These are phyloP conservation scores for Zygaena filipendulae DNA, from an alignment of 2,888 invertebrate species.

Conservation along the genomic window DNA sequence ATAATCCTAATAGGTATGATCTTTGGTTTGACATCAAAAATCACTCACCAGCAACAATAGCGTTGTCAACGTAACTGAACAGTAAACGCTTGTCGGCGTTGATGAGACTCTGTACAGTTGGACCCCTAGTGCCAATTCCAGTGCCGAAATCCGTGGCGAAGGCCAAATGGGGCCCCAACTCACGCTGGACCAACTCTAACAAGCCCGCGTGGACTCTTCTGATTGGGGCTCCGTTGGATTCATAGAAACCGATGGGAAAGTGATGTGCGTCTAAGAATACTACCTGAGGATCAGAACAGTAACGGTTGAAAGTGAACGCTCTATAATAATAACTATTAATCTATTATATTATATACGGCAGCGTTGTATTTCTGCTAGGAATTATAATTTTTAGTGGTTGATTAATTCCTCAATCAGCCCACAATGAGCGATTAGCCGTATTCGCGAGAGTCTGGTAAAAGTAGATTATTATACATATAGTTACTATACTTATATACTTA, in stretches of 20 bases:
- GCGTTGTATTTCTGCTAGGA: too few species aligned
- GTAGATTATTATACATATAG: too few species aligned
- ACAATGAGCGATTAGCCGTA: too few species aligned
- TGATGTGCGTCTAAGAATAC: conserved; percentile 86
- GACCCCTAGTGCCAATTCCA: conserved; percentile 42
- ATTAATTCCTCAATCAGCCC: too few species aligned
- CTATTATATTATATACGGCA: too few species aligned
- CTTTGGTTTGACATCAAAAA: neutral
- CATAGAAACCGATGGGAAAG: conserved; percentile 76
- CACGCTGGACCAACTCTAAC: conserved; percentile 61
- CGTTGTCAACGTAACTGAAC: conserved; percentile 66
- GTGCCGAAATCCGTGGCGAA: conserved; percentile 44
- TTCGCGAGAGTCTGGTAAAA: too few species aligned
- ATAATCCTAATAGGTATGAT: too few species aligned
- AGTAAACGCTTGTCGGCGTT: conserved; percentile 55
- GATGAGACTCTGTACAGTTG: conserved; percentile 57
- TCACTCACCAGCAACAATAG: conserved; percentile 43
- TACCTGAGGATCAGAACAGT: too few species aligned
- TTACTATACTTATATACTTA: too few species aligned
- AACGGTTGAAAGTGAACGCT: too few species aligned
- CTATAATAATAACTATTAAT: too few species aligned
- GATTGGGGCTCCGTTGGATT: conserved; percentile 47
- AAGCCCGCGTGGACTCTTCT: conserved; percentile 63
- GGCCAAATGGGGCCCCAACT: conserved; percentile 67
- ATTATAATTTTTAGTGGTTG: too few species aligned